Evolutionary conservation across 2,113 vertebrate species (phyloP).

Genomic region (Crotalus helleri): DNA sequence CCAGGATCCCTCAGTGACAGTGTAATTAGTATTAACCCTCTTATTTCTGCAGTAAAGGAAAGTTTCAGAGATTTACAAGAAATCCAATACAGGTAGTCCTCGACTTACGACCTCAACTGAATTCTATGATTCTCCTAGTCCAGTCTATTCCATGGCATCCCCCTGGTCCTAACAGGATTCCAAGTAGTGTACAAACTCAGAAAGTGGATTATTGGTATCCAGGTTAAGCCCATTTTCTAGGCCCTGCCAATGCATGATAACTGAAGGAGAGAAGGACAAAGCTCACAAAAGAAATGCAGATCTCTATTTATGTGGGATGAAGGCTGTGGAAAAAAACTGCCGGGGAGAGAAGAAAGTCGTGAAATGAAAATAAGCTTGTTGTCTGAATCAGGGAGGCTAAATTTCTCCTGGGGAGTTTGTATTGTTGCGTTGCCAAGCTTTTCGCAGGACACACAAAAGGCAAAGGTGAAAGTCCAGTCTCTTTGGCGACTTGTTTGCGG

Average conservation of each 20-base stretch:
- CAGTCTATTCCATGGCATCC: background rate
- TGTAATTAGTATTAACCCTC: no score
- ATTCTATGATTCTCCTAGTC: background rate
- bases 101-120: no score
- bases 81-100: no score
- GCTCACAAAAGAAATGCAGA: background rate
- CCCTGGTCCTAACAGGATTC: background rate
- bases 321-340: background rate
- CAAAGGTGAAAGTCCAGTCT: background rate
- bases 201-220: background rate
- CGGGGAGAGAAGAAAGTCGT: background rate
- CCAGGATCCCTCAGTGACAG: no score
- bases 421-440: background rate
- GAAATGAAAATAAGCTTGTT: background rate
- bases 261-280: background rate
- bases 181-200: background rate
- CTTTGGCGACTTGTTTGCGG: background rate
- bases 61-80: no score
- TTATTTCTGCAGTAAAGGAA: no score
- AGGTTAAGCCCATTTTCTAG: background rate
- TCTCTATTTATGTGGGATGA: background rate
- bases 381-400: background rate
- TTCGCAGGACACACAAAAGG: background rate
- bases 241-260: background rate
- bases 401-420: background rate